These are phyloP conservation scores for Ennomos fuscantarius DNA, from an alignment of 2,888 invertebrate genomes.

Conservation along the genomic window DNA sequence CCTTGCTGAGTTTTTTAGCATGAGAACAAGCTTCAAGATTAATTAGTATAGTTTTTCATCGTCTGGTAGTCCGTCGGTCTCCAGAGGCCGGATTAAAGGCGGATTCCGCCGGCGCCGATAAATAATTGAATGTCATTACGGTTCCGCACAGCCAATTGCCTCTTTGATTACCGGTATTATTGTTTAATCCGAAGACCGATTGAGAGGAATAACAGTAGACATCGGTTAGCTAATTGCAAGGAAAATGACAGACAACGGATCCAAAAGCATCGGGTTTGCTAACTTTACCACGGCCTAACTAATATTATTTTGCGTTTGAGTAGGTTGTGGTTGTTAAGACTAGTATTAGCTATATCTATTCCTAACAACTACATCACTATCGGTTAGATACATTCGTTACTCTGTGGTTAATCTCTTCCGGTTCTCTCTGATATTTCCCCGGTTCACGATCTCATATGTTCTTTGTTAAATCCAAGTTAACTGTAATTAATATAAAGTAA, in stretches of 20 bases:
- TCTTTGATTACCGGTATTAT: conserved; percentile 41
- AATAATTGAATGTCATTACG: conserved; percentile 67
- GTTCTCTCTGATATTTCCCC: too few relatives aligned
- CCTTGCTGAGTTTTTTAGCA: conserved; percentile 53
- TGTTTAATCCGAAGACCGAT: conserved; percentile 36
- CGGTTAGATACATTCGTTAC: too few relatives aligned
- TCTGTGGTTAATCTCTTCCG: too few relatives aligned
- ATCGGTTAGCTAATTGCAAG: conserved; percentile 8
- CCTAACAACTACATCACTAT: too few relatives aligned
- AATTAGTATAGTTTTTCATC: conserved; percentile 69
- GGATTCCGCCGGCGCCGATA: conserved; percentile 59
- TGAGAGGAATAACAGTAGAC: conserved; percentile 34
- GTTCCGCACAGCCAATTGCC: conserved; percentile 60
- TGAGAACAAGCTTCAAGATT: conserved; percentile 59
- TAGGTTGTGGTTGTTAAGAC: too few relatives aligned
- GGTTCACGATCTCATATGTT: too few relatives aligned
- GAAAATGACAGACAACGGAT: conserved; percentile 5
- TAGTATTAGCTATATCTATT: too few relatives aligned
- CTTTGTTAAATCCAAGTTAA: too few relatives aligned
- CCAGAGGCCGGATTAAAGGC: conserved; percentile 53
- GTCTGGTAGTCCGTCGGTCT: conserved; percentile 48
- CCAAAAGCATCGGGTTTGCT: background rate
- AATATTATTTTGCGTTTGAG: background rate
- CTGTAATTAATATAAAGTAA: too few relatives aligned
- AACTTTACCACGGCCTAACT: conserved; percentile 1